Base-by-base conservation (phyloP, 2,888 invertebrate species). In the Drosophila pseudotakahashii region DNA sequence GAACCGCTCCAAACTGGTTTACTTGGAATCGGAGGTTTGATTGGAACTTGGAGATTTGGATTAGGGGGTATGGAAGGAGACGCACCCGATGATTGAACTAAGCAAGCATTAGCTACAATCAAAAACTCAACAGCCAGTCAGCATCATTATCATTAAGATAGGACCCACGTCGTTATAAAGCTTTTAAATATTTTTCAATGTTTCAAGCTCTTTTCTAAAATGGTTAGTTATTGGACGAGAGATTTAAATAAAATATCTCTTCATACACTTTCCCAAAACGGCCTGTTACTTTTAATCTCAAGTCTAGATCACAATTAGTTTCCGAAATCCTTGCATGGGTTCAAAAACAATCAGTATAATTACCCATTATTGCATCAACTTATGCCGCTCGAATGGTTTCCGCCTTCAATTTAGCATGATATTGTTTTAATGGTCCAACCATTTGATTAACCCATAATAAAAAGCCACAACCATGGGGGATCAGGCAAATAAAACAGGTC, bases 1-100 rank as follows among this genome's bases (percentile, higher is more conserved):
- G 48, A 75, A 61, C 59, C 23, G 61, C 63, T 53, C 42, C 16
- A 66, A 79, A 76, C 73, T 61, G 68, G 66, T 67, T 73, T 50
- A 42, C 47, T 52, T 59, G 60, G 51, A 58, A 19, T 50, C 32
- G 37, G 50, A 53, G 48, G 39, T 26, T 26, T 42, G 71, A 39
- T 34, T 63, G n/a, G 42, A 42, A 42, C 34, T 48, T 48, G 26
- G 11, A 32, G 36, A 34, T 34, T 19, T 16, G 14, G 50, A 44
- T 32, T 14, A 45, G 3, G 7, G 3, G 44, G 1, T 34, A 42
- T 3, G 23, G 44, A 34, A 7, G 16, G 6, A 26, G 36, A 26
- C 44, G n/a, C 39, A 19, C 39, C 39, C 14, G 36, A 37, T 42
- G 16, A 16, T 19, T 11, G 11, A 42, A 42, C 42, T 42, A 6